These are phyloP conservation scores for Himalopsyche anomala DNA, from an alignment of 2,888 invertebrate genomes.

Conservation along the genomic window DNA sequence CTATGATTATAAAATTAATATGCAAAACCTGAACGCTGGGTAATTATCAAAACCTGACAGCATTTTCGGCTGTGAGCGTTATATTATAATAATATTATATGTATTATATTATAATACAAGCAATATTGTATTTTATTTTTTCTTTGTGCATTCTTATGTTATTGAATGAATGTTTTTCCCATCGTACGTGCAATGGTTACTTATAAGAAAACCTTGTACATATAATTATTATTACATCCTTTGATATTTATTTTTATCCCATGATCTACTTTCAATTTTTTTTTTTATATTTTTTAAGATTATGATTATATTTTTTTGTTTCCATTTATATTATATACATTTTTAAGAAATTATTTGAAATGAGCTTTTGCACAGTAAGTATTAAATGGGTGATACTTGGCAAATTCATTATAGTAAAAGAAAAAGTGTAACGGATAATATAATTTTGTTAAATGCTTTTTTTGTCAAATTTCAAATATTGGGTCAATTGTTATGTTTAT, in stretches of 20 bases:
- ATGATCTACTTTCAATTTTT: conserved; percentile 16
- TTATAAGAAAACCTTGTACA: neutral
- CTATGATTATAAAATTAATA: conserved; percentile 3
- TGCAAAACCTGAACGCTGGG: conserved; percentile 10
- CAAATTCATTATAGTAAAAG: too few species aligned
- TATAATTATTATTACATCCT: neutral
- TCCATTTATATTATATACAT: too few species aligned
- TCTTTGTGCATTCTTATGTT: conserved; percentile 34
- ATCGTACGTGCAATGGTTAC: conserved; percentile 9
- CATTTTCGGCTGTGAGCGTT: neutral
- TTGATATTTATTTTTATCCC: neutral
- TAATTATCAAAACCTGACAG: conserved; percentile 37
- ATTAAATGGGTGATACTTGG: too few species aligned
- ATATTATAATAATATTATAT: neutral
- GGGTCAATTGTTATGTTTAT: too few species aligned
- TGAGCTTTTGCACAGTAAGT: too few species aligned
- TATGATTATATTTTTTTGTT: too few species aligned
- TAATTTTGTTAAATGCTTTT: too few species aligned
- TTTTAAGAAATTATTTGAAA: too few species aligned
- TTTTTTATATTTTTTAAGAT: too few species aligned
- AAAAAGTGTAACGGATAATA: too few species aligned
- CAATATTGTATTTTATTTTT: conserved; percentile 3
- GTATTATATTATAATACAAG: neutral
- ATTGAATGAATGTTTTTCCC: conserved; percentile 37
- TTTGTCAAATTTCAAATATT: too few species aligned